These are phyloP conservation scores for Enteromius paludinosus DNA, from an alignment of 2,797 vertebrate species.

Conservation along the genomic window DNA sequence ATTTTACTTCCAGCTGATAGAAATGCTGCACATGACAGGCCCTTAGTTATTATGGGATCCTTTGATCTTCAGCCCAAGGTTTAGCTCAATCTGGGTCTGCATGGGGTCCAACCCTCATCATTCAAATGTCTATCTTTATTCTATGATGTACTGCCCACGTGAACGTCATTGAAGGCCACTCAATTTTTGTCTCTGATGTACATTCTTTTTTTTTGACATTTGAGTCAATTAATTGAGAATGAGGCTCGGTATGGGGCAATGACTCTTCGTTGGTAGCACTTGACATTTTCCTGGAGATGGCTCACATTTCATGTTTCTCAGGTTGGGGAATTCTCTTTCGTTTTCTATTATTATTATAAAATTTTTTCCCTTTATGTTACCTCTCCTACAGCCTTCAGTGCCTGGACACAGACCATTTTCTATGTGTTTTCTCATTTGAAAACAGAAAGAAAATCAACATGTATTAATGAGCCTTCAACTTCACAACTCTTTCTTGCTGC, in stretches of 20 bases:
- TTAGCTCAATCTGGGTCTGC: conserved; percentile 28
- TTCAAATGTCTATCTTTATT: conserved; percentile 41
- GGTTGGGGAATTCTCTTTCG: conserved; percentile 38
- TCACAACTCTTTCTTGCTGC: background rate
- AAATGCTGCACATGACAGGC: conserved; percentile 7
- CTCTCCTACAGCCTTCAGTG: background rate
- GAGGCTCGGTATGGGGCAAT: conserved; percentile 59
- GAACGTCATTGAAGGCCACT: conserved; percentile 52
- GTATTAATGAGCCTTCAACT: background rate
- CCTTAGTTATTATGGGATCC: conserved; percentile 37
- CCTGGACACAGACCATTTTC: background rate
- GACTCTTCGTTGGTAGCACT: conserved; percentile 64
- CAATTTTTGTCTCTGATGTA: conserved; percentile 53
- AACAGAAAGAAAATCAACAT: background rate
- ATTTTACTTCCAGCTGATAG: background rate
- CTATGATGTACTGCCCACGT: conserved; percentile 33
- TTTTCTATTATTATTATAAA: background rate
- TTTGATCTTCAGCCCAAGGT: conserved; percentile 60
- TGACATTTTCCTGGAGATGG: conserved; percentile 72
- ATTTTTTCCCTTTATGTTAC: background rate
- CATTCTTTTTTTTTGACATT: conserved; percentile 68
- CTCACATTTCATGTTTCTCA: conserved; percentile 54
- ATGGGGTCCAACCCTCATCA: conserved; percentile 14
- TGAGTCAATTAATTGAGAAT: conserved; percentile 73
- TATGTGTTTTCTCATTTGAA: background rate